Conservation (phyloP, 1,140 invertebrate genomes). For the Pseudobourletiella spinata region DNA sequence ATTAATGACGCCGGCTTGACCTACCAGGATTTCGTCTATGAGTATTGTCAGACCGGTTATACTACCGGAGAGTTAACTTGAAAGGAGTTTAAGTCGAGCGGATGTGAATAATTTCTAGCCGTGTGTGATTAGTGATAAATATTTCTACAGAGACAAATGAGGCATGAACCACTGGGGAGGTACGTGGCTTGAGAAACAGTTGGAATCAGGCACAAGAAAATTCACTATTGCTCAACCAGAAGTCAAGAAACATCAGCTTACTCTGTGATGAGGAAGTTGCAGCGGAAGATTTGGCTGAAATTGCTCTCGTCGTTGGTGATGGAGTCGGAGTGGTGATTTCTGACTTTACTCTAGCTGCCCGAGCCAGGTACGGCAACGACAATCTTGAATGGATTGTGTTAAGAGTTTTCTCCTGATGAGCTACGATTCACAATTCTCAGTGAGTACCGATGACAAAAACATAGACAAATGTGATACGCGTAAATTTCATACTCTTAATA, state of each 20-base stretch:
- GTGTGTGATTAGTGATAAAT: background rate
- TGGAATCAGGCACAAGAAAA: background rate
- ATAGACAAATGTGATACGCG: background rate
- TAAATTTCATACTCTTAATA: background rate
- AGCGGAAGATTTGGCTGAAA: background rate
- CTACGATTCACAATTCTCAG: too few relatives aligned
- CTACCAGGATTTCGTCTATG: background rate
- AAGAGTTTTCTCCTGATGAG: conserved; percentile 17
- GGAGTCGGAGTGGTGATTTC: background rate
- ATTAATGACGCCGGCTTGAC: background rate
- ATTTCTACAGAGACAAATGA: too few relatives aligned
- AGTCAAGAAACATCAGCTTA: background rate
- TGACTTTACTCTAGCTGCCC: conserved; percentile 1
- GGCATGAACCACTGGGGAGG: too few relatives aligned
- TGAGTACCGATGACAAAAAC: background rate
- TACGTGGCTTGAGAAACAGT: too few relatives aligned
- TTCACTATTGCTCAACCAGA: background rate
- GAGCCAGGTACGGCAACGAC: background rate
- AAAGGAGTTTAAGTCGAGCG: background rate
- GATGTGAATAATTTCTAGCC: background rate
- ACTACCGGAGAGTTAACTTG: too few relatives aligned
- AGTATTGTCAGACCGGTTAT: background rate
- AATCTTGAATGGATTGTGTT: conserved; percentile 11
- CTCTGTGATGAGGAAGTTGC: background rate
- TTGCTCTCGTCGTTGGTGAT: background rate